phyloP scores from a whole-genome alignment of 2,113 vertebrate genomes.

The Dissostichus mawsoni region DNA sequence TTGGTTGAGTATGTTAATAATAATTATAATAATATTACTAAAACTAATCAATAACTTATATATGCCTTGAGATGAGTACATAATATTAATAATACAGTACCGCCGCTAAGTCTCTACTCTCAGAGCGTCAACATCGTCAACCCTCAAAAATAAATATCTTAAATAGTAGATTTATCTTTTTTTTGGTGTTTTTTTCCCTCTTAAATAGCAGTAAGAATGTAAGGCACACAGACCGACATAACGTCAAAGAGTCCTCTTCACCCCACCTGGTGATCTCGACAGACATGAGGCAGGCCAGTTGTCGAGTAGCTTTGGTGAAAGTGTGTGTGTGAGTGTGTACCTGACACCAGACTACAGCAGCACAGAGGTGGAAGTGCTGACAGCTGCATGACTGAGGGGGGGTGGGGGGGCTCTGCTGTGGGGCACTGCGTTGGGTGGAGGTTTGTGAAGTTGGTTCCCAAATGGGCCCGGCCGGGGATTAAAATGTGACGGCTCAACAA shows the following conservation, averaged over 20 bases:
- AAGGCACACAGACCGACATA: constrained; percentile 95
- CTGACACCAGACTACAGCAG: constrained; percentile 77
- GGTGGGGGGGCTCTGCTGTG: constrained; percentile 11
- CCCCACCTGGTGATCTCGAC: constrained; percentile 60
- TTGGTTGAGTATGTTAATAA: constrained; percentile 97
- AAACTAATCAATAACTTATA: constrained; percentile 99
- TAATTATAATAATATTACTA: constrained; percentile 91
- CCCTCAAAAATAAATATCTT: constrained; percentile 99
- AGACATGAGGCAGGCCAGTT: constrained; percentile 68
- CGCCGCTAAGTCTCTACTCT: constrained; percentile 94
- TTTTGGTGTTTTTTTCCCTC: constrained; percentile 52
- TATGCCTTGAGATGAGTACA: constrained; percentile 99
- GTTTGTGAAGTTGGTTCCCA: constrained; percentile 90
- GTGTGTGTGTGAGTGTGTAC: constrained; percentile 72
- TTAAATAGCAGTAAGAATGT: constrained; percentile 97
- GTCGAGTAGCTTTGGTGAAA: constrained; percentile 58
- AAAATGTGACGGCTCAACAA: constrained; percentile 98
- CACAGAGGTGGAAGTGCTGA: constrained; percentile 96
- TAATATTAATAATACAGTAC: constrained; percentile 97
- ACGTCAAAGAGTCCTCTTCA: constrained; percentile 82
- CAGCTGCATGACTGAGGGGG: constrained; percentile 76
- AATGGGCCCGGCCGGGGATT: constrained; percentile 91
- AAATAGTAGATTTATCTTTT: constrained; percentile 82
- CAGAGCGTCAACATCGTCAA: constrained; percentile 94
- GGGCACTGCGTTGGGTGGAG: constrained; percentile 29